These are phyloP conservation scores for Goniozus legneri DNA, from an alignment of 1,140 invertebrate species.

Conservation along the genomic window DNA sequence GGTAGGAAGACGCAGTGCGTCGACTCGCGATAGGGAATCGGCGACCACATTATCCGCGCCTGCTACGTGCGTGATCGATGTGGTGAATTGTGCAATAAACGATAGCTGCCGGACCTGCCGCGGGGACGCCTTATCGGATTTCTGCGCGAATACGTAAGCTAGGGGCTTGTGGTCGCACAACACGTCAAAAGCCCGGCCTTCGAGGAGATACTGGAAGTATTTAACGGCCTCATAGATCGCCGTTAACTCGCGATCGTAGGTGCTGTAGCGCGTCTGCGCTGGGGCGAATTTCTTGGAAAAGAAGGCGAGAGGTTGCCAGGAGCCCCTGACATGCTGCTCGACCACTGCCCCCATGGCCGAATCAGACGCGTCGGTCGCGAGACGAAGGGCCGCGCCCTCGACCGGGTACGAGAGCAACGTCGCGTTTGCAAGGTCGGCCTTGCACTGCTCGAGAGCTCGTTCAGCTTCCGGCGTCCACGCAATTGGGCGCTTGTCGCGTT, in stretches of 20 bases:
- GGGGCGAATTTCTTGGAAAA: too few species aligned
- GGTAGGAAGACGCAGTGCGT: neutral
- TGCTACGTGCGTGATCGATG: neutral
- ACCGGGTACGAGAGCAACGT: neutral
- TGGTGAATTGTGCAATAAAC: neutral
- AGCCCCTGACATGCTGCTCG: too few species aligned
- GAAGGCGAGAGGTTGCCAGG: too few species aligned
- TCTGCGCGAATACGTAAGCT: neutral
- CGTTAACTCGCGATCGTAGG: neutral
- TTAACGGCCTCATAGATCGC: neutral
- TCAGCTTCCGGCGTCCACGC: neutral
- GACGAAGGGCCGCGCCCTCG: neutral
- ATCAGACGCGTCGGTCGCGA: too few species aligned
- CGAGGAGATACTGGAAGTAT: neutral
- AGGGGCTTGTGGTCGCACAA: neutral
- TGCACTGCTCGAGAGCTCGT: neutral
- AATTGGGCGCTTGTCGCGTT: neutral
- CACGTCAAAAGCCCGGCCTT: neutral
- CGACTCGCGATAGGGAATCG: neutral
- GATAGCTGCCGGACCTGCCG: neutral
- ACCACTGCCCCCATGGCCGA: too few species aligned
- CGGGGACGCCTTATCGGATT: neutral
- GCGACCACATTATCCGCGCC: neutral
- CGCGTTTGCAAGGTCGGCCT: neutral
- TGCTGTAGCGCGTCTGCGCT: too few species aligned